Conservation (phyloP, 2,797 vertebrate species). For the Sebastes steindachneri region DNA sequence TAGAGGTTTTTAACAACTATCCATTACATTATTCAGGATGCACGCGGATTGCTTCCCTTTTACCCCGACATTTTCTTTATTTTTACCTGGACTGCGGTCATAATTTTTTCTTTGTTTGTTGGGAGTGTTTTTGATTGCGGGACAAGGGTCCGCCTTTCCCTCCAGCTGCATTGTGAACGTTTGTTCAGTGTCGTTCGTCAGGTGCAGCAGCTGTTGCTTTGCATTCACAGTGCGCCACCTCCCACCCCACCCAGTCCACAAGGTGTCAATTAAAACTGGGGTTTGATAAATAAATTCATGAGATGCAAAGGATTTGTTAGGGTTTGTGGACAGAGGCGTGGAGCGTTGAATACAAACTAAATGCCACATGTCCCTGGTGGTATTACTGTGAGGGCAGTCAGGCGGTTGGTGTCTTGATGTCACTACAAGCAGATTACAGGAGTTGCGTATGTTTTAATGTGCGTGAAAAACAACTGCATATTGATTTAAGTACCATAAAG, state of each 20-base stretch:
- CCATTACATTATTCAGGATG: not conserved
- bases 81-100: not conserved
- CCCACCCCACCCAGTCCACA: not conserved
- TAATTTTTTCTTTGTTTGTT: not conserved
- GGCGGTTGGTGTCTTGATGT: not conserved
- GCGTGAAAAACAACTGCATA: not conserved
- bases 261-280: constrained; percentile 43
- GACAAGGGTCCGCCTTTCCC: not conserved
- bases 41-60: not conserved
- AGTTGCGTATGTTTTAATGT: not conserved
- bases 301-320: constrained; percentile 1
- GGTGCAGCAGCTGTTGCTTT: not conserved
- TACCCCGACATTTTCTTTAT: not conserved
- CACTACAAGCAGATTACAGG: not conserved
- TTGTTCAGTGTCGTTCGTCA: not conserved
- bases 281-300: constrained; percentile 50
- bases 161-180: not conserved
- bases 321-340: not conserved
- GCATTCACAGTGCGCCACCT: constrained; percentile 4
- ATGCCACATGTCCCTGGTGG: constrained; percentile 12
- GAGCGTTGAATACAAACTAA: constrained; percentile 15
- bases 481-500: not conserved
- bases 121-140: not conserved
- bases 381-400: not conserved
- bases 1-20: not conserved